Base-by-base conservation (phyloP, 2,888 invertebrate genomes). In the Melanotus villosus region DNA sequence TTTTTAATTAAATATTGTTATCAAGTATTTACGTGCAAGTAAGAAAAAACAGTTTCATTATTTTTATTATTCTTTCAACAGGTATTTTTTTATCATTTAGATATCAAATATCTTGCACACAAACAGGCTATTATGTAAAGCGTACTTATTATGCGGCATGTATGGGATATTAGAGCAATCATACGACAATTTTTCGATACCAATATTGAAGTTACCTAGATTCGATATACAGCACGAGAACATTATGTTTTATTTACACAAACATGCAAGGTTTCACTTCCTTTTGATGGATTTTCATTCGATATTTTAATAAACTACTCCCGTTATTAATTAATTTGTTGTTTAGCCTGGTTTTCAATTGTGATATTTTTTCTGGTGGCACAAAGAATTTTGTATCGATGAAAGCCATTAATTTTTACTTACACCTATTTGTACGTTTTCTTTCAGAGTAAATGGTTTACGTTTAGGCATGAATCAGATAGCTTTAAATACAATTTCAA, bases 91-190 rank as follows among this genome's bases (percentile, higher is more conserved):
- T 52, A 52, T 52, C 52, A 10, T 32, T 32, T 30, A 12, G 23
- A 52, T 52, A 52, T 52, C 52, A 52, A 32, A 52, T 52, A 52
- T 32, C 34, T 52, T 18, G 52, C 32, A 32, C 52, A 52, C 52
- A 52, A 52, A 52, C 52, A 9, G 52, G 18, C 32, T 14, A 52
- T 52, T 52, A 52, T 52, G 32, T 16, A 52, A 52, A 52, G 52
- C 16, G 18, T 19, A 32, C 32, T 52, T 52, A 52, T 52, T 47
- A 47, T 47, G 23, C 47, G 47, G 47, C 23, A 26, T 47, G 23
- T 23, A 47, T 12, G 10, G 19, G 19, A n/a, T n/a, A n/a, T n/a
- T n/a, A n/a, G 19, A 14, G 47, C 14, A 38, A 26, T 12, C 10
- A 38, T 12, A 26, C 12, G 23, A n/a, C 12, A 4, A 7, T 14